These are phyloP conservation scores for Mellilla xanthometata DNA, from an alignment of 2,888 invertebrate species.

Conservation along the genomic window DNA sequence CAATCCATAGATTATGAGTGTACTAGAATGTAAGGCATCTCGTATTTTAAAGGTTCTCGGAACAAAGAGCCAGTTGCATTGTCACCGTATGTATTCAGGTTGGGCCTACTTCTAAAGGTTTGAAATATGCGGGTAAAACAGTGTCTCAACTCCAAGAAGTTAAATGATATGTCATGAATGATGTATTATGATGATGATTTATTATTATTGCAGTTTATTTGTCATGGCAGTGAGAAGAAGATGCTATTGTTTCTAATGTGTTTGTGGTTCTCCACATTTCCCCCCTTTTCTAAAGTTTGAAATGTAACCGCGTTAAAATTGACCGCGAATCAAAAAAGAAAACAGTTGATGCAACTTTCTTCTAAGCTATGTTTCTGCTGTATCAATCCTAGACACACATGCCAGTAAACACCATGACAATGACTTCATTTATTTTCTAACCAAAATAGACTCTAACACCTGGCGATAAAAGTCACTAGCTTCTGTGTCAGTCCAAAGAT, in stretches of 20 bases:
- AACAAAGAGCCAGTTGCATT: conserved; percentile 19
- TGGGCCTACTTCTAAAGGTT: conserved; percentile 19
- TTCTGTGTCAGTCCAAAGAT: conserved; percentile 62
- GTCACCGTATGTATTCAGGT: conserved; percentile 29
- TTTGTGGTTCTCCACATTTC: no score
- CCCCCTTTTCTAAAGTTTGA: no score
- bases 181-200: no score
- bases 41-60: conserved; percentile 7
- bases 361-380: no score
- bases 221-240: no score
- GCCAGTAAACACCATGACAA: conserved; percentile 26
- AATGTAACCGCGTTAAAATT: no score
- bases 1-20: conserved; percentile 2
- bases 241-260: no score
- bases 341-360: no score
- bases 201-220: no score
- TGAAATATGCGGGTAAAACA: conserved; percentile 5
- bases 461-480: conserved; percentile 44
- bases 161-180: no score
- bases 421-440: conserved; percentile 7
- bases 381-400: conserved; percentile 5
- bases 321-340: no score
- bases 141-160: not conserved
- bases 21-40: conserved; percentile 14
- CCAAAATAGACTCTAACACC: conserved; percentile 38